Conservation (phyloP, 2,797 vertebrate genomes). For the Jordanella pulchra region DNA sequence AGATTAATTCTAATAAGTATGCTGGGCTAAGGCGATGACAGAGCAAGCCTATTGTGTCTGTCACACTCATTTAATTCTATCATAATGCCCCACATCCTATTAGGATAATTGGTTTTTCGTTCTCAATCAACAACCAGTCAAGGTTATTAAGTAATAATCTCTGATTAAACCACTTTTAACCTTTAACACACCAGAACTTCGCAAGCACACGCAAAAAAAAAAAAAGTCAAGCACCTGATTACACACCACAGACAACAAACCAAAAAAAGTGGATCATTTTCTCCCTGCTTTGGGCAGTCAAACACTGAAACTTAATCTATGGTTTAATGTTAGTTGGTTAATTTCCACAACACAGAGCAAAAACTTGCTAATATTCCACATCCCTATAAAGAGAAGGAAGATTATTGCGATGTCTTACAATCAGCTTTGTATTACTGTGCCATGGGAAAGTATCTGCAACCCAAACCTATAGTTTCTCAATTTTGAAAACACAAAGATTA, state of each 20-base stretch:
- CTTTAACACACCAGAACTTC: conserved; percentile 59
- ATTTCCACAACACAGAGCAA: not conserved
- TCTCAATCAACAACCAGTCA: conserved; percentile 77
- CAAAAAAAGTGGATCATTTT: conserved; percentile 60
- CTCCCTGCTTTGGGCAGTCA: conserved; percentile 51
- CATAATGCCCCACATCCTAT: conserved; percentile 78
- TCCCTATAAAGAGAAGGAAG: too few species aligned
- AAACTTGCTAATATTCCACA: not conserved
- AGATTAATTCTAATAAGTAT: conserved; percentile 82
- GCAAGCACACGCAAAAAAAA: conserved; percentile 37
- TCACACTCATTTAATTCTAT: conserved; percentile 79
- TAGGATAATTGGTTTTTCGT: conserved; percentile 80
- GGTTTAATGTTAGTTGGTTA: conserved; percentile 63
- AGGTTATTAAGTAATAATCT: conserved; percentile 78
- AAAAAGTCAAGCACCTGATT: conserved; percentile 1
- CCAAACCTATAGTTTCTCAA: too few species aligned
- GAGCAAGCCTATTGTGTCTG: conserved; percentile 75
- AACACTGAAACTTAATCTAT: conserved; percentile 36
- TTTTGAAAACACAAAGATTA: too few species aligned
- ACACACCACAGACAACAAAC: too few species aligned
- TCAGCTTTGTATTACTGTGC: too few species aligned
- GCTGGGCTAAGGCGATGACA: conserved; percentile 75
- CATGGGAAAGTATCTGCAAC: too few species aligned
- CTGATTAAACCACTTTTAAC: conserved; percentile 69
- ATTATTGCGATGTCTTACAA: too few species aligned